phyloP scores from a whole-genome alignment of 2,113 vertebrate species.

The Cinclus cinclus region DNA sequence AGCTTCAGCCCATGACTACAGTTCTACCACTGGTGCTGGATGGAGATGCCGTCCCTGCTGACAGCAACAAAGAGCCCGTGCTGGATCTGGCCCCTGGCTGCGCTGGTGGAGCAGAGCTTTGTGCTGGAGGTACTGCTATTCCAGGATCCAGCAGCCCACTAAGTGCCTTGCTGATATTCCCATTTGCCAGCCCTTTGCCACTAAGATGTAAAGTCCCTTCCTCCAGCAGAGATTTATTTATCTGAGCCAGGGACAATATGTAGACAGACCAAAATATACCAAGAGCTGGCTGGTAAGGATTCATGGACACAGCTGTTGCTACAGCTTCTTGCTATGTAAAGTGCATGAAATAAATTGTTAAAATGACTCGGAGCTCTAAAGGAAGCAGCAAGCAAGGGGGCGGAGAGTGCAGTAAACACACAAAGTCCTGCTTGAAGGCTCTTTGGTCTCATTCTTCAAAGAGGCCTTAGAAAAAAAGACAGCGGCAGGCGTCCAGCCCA shows the following conservation, averaged over 20 bases:
- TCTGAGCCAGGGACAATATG: not conserved
- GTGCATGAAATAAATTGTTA: slow-evolving; percentile 38
- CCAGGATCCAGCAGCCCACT: not conserved
- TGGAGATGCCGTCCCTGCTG: not conserved
- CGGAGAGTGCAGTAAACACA: not conserved
- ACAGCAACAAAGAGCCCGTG: rapidly evolving
- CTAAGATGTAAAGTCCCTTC: slow-evolving; percentile 16
- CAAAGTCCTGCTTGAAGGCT: slow-evolving; percentile 15
- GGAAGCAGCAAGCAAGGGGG: slow-evolving; percentile 16
- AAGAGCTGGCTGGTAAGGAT: slow-evolving; percentile 12
- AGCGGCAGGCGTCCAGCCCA: not conserved
- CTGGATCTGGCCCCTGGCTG: not conserved
- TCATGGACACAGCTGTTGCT: not conserved
- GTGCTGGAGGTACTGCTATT: not conserved
- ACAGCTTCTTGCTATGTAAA: slow-evolving; percentile 49
- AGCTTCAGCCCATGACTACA: not conserved
- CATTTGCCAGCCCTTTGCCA: not conserved
- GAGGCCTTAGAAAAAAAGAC: slow-evolving; percentile 15
- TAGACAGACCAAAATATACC: not conserved
- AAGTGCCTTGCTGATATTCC: not conserved
- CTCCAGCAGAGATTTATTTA: slow-evolving; percentile 2
- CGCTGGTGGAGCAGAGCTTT: not conserved
- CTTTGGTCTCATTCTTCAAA: slow-evolving; percentile 57
- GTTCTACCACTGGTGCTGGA: rapidly evolving
- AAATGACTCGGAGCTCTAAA: not conserved